Percentiles rank a stretch among this genome's conserved stretches.
Evolutionary conservation across 2,888 invertebrate genomes (phyloP).

Genomic region (Periphyllus acericola): DNA sequence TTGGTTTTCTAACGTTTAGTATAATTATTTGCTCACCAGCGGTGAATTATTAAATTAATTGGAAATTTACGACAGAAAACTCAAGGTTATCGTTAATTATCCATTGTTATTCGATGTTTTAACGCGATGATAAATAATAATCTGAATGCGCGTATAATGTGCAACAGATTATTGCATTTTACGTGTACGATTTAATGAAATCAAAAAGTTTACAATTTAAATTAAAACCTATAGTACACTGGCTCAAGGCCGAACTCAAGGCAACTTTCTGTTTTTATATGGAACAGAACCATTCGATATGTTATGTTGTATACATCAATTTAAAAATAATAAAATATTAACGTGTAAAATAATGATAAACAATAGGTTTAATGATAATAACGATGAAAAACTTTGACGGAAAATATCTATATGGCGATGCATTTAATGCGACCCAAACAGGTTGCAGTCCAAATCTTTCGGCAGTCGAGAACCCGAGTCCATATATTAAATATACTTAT

Average conservation of each 20-base stretch:
- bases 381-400: too few species aligned
- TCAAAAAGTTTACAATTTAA: not conserved
- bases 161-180: not conserved
- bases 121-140: not conserved
- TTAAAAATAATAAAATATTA: too few species aligned
- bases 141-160: not conserved
- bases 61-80: slow-evolving; percentile 15
- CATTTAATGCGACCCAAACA: too few species aligned
- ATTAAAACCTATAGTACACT: not conserved
- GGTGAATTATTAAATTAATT: not conserved
- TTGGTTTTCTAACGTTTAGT: not conserved
- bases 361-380: too few species aligned
- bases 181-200: not conserved
- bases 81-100: slow-evolving; percentile 32
- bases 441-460: too few species aligned
- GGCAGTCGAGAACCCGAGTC: too few species aligned
- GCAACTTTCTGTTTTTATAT: not conserved
- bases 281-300: not conserved
- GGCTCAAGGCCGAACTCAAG: not conserved
- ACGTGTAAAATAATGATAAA: too few species aligned
- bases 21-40: not conserved
- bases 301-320: too few species aligned
- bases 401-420: too few species aligned
- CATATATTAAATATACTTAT: too few species aligned
- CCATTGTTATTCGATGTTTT: slow-evolving; percentile 6